Evolutionary conservation across 2,113 vertebrate genomes (phyloP), one percentile per base, ranked within the genome.

Genomic region (Apus apus): DNA sequence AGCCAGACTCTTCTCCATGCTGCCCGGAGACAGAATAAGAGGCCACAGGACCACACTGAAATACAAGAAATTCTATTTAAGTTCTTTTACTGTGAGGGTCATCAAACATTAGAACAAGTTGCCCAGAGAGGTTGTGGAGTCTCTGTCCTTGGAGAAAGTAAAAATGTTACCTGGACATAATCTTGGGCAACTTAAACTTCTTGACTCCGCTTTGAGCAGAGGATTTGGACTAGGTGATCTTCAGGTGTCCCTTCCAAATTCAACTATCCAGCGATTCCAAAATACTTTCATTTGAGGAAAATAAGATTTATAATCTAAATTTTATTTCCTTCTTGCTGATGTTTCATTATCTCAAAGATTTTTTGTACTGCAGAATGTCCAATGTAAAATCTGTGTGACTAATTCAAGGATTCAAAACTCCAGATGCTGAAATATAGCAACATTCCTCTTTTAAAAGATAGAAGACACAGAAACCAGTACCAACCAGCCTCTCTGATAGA

Each of bases 1-100:
- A 77, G 20, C 15, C 9, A 77, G 11, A 13, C 38, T 72, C 58
- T 60, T 81, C 53, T 75, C 0, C 40, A 43, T 43, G 40, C 15
- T 15, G 36, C 6, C 15, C 32, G 18, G 57, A 1, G 5, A 25
- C 23, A 62, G 73, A 70, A 40, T 4, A 48, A 67, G 32, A 61
- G 25, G 5, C 9, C 16, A 30, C 5, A 22, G 11, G 11, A 4
- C 5, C 5, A 17, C 15, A 16, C 0, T 40, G 62, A 88, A 85
- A 17, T 45, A 46, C 8, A 54, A 19, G 40, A 57, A 11, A 29
- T n/a, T 87, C 29, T n/a, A 60, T 62, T 86, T 58, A 76, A 70
- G 57, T 18, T 25, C 13, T 54, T 72, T 54, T 15, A n/a, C 15
- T 64, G 11, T 34, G 25, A 50, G 6, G 6, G 3, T 74, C 22